Evolutionary conservation across 2,797 vertebrate species (phyloP), one percentile per base, ranked within the genome.

Genomic region (Argentina silus): DNA sequence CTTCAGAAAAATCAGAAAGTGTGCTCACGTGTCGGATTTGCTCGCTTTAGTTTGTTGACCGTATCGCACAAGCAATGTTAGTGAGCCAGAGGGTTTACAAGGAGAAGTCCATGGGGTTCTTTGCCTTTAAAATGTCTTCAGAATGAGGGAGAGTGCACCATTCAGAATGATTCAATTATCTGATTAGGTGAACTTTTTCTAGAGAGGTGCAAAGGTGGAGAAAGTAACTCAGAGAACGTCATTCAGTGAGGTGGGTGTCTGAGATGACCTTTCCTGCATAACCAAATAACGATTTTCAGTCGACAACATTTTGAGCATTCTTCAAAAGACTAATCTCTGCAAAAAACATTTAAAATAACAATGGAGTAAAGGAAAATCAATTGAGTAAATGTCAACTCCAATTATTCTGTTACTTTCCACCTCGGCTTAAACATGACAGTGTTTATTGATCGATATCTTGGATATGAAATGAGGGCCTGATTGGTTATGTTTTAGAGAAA

Each of bases 151-250:
- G 4, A 63, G 45, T 23, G 70, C 75, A 69, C 59, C 55, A 62
- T 23, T 2, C 0, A 53, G 67, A 75, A 77, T 36, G 77, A 83
- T 77, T 77, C 59, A 78, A 77, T 80, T 72, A 84, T 80, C 73
- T 82, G 81, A 87, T 83, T 69, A 70, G 74, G 60, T 60, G 70
- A 60, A 64, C 42, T 72, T 70, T 69, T 70, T 69, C 69, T 6
- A 65, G 62, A 11, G 10, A 70, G 36, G 45, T 64, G 75, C 66
- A 72, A 72, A 74, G 64, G 62, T 68, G 17, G n/a, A 6, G 12
- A 66, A 61, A 43, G 61, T 21, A 57, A 57, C 10, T 67, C 43
- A 17, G 70, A 69, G 61, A 27, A 57, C 47, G 64, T 62, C 15
- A 61, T 43, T 69, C 14, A 55, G 15, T 56, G n/a, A 55, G 8